Evolutionary conservation across 2,797 vertebrate genomes (phyloP).

Genomic region (Sebastolobus alascanus): DNA sequence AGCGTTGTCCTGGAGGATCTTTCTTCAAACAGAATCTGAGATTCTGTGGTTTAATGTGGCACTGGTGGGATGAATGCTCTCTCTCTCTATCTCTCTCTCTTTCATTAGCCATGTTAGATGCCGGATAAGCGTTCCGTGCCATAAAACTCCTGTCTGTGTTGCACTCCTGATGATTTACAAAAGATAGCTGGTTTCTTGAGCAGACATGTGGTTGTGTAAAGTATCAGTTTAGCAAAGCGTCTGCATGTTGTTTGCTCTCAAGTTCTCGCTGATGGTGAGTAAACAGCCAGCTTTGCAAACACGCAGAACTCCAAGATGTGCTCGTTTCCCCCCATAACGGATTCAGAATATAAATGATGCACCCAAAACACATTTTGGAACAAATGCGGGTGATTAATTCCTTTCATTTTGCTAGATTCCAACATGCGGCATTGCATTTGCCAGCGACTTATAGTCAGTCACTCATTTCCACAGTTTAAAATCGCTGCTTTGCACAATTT

Average conservation of each 20-base stretch:
- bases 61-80: constrained; percentile 44
- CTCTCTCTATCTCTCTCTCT: constrained; percentile 3
- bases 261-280: constrained; percentile 36
- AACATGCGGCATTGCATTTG: constrained; percentile 37
- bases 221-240: constrained; percentile 42
- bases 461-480: constrained; percentile 35
- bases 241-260: constrained; percentile 52
- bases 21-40: constrained; percentile 70
- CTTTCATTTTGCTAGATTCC: constrained; percentile 54
- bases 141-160: neutral
- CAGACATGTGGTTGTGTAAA: constrained; percentile 14
- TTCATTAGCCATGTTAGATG: constrained; percentile 23
- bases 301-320: constrained; percentile 26
- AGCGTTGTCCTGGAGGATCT: constrained; percentile 51
- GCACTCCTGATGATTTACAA: constrained; percentile 6
- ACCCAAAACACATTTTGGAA: constrained; percentile 51
- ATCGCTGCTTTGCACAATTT: constrained; percentile 31
- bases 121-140: constrained; percentile 16
- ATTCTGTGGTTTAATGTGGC: constrained; percentile 65
- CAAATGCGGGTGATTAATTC: constrained; percentile 67
- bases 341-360: constrained; percentile 64
- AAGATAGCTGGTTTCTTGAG: constrained; percentile 4
- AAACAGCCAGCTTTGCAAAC: constrained; percentile 54
- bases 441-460: constrained; percentile 34
- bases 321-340: constrained; percentile 24